Percentiles rank a stretch among this genome's conserved stretches.
phyloP scores from a whole-genome alignment of 2,888 invertebrate genomes.

The Philhelius pedissequus region DNA sequence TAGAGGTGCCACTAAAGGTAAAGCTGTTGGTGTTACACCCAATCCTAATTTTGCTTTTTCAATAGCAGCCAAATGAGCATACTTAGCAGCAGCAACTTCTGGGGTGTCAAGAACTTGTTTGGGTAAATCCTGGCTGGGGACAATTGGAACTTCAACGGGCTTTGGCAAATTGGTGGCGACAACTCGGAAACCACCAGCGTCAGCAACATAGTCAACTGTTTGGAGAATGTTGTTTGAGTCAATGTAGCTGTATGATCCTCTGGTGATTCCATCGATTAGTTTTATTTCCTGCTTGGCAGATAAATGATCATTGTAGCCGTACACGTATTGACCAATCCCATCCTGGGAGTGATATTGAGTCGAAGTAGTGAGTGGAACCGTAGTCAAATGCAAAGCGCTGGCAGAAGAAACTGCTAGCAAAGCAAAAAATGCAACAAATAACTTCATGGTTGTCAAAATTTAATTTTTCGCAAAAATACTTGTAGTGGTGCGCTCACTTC shows the following conservation, averaged over 20 bases:
- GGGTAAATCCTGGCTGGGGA: slow-evolving; percentile 47
- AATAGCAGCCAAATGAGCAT: not conserved
- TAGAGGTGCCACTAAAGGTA: not conserved
- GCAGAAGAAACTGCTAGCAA: not conserved
- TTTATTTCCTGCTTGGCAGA: slow-evolving; percentile 82
- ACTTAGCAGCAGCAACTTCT: not conserved
- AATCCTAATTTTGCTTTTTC: not conserved
- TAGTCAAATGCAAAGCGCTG: not conserved
- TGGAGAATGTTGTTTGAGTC: slow-evolving; percentile 82
- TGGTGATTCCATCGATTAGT: slow-evolving; percentile 81
- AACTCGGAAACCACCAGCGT: slow-evolving; percentile 82
- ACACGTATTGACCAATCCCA: not conserved
- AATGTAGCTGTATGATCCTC: slow-evolving; percentile 82
- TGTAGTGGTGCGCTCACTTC: slow-evolving; percentile 76
- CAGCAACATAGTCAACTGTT: slow-evolving; percentile 81
- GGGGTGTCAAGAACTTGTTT: not conserved
- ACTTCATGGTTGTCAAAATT: not conserved
- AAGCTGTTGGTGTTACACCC: not conserved
- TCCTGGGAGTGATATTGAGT: slow-evolving; percentile 5
- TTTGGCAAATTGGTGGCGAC: slow-evolving; percentile 82
- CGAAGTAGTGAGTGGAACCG: not conserved
- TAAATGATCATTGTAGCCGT: slow-evolving; percentile 82
- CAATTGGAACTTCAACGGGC: slow-evolving; percentile 72
- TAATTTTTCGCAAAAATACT: slow-evolving; percentile 69
- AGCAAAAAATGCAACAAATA: not conserved